Percentiles rank a stretch among this genome's conserved stretches.
phyloP scores from a whole-genome alignment of 2,888 invertebrate species.

The Hydropsyche betteni region DNA sequence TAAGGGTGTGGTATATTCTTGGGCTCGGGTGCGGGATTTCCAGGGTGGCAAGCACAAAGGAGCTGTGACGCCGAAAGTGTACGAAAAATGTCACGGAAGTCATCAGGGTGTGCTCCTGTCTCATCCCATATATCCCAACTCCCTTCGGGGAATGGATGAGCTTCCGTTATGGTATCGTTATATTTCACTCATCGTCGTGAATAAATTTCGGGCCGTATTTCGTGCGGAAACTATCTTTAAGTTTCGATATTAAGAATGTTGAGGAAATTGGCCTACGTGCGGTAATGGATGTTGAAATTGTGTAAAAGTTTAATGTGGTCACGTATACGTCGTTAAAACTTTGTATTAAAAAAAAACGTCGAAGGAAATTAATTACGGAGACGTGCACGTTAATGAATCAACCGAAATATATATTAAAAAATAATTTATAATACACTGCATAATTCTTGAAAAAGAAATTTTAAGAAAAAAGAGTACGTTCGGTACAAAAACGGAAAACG shows the following conservation, averaged over 20 bases:
- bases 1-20: background rate
- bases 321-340: background rate
- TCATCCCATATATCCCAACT: background rate
- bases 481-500: conserved; percentile 39
- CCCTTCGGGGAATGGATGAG: conserved; percentile 19
- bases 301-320: background rate
- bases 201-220: conserved; percentile 35
- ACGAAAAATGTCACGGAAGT: conserved; percentile 51
- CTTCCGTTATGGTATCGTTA: conserved; percentile 43
- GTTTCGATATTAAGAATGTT: conserved; percentile 5
- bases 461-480: too few species aligned
- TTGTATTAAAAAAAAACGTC: too few species aligned
- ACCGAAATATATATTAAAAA: too few species aligned
- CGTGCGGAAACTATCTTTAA: conserved; percentile 29
- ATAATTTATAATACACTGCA: too few species aligned
- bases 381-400: too few species aligned
- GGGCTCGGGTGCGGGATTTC: conserved; percentile 45
- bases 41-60: conserved; percentile 43
- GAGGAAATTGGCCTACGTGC: conserved; percentile 6
- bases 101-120: conserved; percentile 44
- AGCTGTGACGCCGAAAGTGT: conserved; percentile 49
- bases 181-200: conserved; percentile 27
- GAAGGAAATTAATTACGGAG: too few species aligned
- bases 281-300: background rate
- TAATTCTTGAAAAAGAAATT: too few species aligned